phyloP scores from a whole-genome alignment of 2,113 vertebrate genomes.

The Misgurnus mizolepis region DNA sequence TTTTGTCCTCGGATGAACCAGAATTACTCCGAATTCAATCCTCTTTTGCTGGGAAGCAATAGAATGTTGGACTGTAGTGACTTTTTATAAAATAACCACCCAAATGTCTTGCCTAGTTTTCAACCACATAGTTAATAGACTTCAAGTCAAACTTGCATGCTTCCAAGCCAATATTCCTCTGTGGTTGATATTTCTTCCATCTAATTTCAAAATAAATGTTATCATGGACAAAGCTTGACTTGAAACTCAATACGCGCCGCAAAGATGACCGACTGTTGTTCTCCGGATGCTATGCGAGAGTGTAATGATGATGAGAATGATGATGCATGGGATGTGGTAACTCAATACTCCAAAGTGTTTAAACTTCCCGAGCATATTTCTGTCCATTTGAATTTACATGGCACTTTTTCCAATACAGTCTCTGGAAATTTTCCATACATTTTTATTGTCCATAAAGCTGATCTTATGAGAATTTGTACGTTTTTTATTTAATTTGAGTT shows the following conservation, averaged over 20 bases:
- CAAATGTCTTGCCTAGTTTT: conserved; percentile 61
- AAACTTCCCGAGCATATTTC: conserved; percentile 23
- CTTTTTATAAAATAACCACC: conserved; percentile 65
- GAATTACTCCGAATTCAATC: conserved; percentile 44
- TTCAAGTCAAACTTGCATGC: conserved; percentile 52
- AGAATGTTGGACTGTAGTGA: conserved; percentile 53
- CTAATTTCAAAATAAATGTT: conserved; percentile 61
- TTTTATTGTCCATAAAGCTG: not conserved
- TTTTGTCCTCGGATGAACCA: conserved; percentile 67
- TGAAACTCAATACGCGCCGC: conserved; percentile 28
- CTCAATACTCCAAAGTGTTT: not conserved
- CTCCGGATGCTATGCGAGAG: conserved; percentile 18
- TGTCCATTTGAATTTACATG: not conserved
- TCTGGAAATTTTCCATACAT: not conserved
- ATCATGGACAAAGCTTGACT: conserved; percentile 32
- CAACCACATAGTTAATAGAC: conserved; percentile 65
- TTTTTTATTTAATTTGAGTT: too few relatives aligned
- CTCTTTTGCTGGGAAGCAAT: conserved; percentile 11
- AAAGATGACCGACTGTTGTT: conserved; percentile 35
- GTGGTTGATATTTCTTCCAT: conserved; percentile 51
- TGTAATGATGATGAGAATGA: conserved; percentile 21
- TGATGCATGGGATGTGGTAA: not conserved
- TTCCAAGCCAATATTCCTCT: conserved; percentile 59
- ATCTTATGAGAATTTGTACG: too few relatives aligned
- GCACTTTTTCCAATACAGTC: not conserved